Conservation (phyloP, 2,888 invertebrate species). For the Melinaea marsaeus region DNA sequence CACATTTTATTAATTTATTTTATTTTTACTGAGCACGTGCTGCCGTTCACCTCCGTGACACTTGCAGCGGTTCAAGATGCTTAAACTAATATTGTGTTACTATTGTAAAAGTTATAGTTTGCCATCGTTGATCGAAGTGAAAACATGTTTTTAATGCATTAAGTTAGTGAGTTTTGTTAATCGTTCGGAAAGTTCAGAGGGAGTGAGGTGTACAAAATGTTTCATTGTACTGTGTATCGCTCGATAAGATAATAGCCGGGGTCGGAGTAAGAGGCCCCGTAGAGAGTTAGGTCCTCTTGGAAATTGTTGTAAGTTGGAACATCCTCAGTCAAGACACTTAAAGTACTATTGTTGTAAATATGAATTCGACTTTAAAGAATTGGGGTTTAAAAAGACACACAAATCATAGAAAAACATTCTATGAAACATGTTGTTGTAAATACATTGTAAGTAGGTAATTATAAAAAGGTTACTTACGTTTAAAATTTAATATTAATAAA, state of each 20-base stretch:
- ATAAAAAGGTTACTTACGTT: slow-evolving; percentile 1
- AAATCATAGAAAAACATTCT: slow-evolving; percentile 32
- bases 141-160: slow-evolving; percentile 69
- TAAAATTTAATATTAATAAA: background rate
- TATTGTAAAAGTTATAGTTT: slow-evolving; percentile 72
- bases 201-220: slow-evolving; percentile 67
- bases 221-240: slow-evolving; percentile 73
- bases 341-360: slow-evolving; percentile 74
- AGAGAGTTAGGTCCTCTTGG: slow-evolving; percentile 57
- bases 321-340: slow-evolving; percentile 71
- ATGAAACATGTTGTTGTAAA: slow-evolving; percentile 1
- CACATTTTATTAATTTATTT: slow-evolving; percentile 59
- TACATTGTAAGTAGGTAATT: background rate
- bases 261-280: slow-evolving; percentile 41
- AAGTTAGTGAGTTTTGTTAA: slow-evolving; percentile 53
- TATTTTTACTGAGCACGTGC: slow-evolving; percentile 36
- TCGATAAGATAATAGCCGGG: slow-evolving; percentile 66
- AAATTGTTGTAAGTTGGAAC: slow-evolving; percentile 68
- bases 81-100: slow-evolving; percentile 72
- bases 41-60: slow-evolving; percentile 45
- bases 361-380: slow-evolving; percentile 41
- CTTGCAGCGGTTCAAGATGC: slow-evolving; percentile 51
- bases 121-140: slow-evolving; percentile 75
- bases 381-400: slow-evolving; percentile 44
- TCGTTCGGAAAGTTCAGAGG: slow-evolving; percentile 49